Percentiles rank a stretch among this genome's conserved stretches.
These are phyloP conservation scores for Geotrupes spiniger DNA, from an alignment of 2,888 invertebrate genomes.

Conservation along the genomic window DNA sequence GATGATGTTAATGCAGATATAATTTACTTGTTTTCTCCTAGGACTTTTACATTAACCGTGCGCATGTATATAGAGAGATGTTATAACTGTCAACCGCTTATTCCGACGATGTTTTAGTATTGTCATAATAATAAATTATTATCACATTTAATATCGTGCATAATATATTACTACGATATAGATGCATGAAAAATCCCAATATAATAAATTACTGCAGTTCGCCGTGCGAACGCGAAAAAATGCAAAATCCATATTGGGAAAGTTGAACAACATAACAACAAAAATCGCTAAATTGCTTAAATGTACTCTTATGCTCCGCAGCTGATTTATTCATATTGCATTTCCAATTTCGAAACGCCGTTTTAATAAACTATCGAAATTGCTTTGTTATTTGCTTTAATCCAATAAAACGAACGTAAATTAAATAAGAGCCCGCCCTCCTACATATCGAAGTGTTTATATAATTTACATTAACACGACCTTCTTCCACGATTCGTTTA, in stretches of 20 bases:
- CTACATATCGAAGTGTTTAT: too few species aligned
- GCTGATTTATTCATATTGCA: too few species aligned
- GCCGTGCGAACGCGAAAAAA: neutral
- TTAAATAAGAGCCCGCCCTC: too few species aligned
- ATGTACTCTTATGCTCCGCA: neutral
- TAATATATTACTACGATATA: slow-evolving; percentile 1
- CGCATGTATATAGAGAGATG: neutral
- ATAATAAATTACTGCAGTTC: slow-evolving; percentile 3
- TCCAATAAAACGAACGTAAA: too few species aligned
- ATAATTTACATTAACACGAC: too few species aligned
- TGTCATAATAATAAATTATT: slow-evolving; percentile 5
- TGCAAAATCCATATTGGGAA: slow-evolving; percentile 2
- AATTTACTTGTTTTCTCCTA: too few species aligned
- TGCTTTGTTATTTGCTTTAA: too few species aligned
- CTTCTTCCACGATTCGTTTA: too few species aligned
- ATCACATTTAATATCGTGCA: slow-evolving; percentile 1
- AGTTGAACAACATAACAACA: slow-evolving; percentile 2
- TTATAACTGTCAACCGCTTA: neutral
- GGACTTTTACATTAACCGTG: too few species aligned
- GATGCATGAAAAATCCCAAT: neutral
- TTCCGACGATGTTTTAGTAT: neutral
- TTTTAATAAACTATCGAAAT: too few species aligned
- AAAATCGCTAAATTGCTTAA: slow-evolving; percentile 4
- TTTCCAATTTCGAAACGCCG: too few species aligned
- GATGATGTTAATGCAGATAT: too few species aligned